Evolutionary conservation across 2,888 invertebrate species (phyloP), one percentile per base, ranked within the genome.

Genomic region (Urechis unicinctus): DNA sequence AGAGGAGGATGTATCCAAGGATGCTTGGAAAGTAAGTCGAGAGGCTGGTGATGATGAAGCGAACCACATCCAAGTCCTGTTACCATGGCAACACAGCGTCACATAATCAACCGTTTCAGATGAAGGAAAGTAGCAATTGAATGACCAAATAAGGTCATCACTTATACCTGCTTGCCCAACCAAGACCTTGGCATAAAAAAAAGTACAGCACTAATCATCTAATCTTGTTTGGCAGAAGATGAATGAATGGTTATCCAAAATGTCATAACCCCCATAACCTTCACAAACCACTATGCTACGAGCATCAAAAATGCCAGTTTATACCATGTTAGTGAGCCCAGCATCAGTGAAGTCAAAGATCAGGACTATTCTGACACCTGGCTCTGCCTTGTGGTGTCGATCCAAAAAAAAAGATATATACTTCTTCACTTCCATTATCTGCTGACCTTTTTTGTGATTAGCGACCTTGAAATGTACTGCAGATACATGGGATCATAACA

Each of bases 291-390:
- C n/a, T n/a, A n/a, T n/a, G n/a, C n/a, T n/a, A n/a, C n/a, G n/a
- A n/a, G n/a, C n/a, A n/a, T n/a, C n/a, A n/a, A n/a, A n/a, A n/a
- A n/a, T n/a, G n/a, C n/a, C n/a, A n/a, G n/a, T n/a, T n/a, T n/a
- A n/a, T n/a, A n/a, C 78, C 84, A 94, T 83, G 69, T 92, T 91
- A 6, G 86, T 83, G 1, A 94, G 68, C 0, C 93, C 92, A 60
- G 90, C 86, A 24, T 88, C 88, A 41, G 86, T 85, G 88, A 95
- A 88, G 78, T 95, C 94, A 70, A 95, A 92, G 70, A 94, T 86
- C 60, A 93, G 78, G 2, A 90, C 87, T 53, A 94, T 85, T 71
- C 85, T 84, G 63, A 86, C 85, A 52, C 89, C 87, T 13, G 70
- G 70, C 9, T 64, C 55, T 29, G 65, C 59, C 36, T 56, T 57